Evolutionary conservation across 2,113 vertebrate genomes (phyloP), one percentile per base, ranked within the genome.

Genomic region (Notothenia coriiceps): DNA sequence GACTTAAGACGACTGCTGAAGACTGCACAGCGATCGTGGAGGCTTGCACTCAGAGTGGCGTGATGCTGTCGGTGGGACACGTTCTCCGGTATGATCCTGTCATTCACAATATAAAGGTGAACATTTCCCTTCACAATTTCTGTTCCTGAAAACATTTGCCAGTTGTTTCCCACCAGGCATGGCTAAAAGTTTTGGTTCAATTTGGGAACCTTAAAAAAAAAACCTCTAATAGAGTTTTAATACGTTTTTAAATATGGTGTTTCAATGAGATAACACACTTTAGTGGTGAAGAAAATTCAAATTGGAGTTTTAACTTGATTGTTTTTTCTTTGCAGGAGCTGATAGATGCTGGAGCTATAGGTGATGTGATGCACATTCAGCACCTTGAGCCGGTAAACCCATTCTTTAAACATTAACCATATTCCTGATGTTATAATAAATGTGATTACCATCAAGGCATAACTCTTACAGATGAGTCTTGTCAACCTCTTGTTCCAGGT

Each of bases 351-450:
- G 95, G 95, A 60, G 91, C 57, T 5, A 83, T 97, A 18, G 96
- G 96, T 5, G 94, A 97, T 61, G 87, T 96, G 76, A 90, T 94
- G 55, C 96, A 97, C 75, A 96, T 97, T 88, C 96, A 97, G 84
- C 96, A 96, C 79, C 29, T 96, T 20, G 96, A 96, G 80, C 96
- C 96, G 11, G 96, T 96, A 92, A 85, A 91, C 8, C 9, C 29
- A 47, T 13, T 43, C 10, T 13, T 51, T 66, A 20, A 57, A 33
- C 5, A 46, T 25, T 33, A 40, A 51, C 5, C 52, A 3, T 7
- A 22, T 50, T 56, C 5, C 5, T 12, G 10, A 20, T 33, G 15
- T 55, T 5, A 7, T 40, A 40, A 40, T 40, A 40, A 40, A 40
- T 7, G 7, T 40, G 35, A 40, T 40, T 40, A 40, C 35, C 35